Evolutionary conservation across 2,113 vertebrate genomes (phyloP).

Genomic region (Protobothrops flavoviridis): DNA sequence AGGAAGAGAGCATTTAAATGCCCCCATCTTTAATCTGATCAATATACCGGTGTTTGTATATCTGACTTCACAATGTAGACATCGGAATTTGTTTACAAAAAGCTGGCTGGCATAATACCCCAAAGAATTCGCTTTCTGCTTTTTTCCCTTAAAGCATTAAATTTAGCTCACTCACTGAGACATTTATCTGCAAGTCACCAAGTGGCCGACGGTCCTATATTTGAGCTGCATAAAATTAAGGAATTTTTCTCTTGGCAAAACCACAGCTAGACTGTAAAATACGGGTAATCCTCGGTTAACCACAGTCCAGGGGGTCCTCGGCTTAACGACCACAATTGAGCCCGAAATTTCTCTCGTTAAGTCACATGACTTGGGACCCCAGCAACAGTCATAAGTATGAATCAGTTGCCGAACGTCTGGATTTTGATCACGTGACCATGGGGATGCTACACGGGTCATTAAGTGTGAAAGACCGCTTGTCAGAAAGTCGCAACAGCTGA

Average conservation of each 20-base stretch:
- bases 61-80: neutral
- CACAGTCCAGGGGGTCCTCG: neutral
- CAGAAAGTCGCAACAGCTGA: neutral
- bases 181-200: neutral
- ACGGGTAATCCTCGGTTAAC: neutral
- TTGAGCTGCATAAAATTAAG: neutral
- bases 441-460: neutral
- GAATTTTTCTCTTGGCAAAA: neutral
- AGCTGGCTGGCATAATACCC: too few relatives aligned
- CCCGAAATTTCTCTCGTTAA: neutral
- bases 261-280: neutral
- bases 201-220: neutral
- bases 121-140: too few relatives aligned
- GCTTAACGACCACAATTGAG: neutral
- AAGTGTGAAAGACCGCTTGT: neutral
- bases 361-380: neutral
- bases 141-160: neutral
- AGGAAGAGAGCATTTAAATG: neutral
- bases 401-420: neutral
- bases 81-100: neutral
- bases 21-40: neutral
- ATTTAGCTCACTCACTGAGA: too few relatives aligned
- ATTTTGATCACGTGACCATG: neutral
- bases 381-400: neutral
- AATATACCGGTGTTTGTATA: neutral